A percentile compares a stretch with the other conserved stretches of the same genome.
phyloP scores from a whole-genome alignment of 2,113 vertebrate genomes.

The Paralichthys olivaceus region DNA sequence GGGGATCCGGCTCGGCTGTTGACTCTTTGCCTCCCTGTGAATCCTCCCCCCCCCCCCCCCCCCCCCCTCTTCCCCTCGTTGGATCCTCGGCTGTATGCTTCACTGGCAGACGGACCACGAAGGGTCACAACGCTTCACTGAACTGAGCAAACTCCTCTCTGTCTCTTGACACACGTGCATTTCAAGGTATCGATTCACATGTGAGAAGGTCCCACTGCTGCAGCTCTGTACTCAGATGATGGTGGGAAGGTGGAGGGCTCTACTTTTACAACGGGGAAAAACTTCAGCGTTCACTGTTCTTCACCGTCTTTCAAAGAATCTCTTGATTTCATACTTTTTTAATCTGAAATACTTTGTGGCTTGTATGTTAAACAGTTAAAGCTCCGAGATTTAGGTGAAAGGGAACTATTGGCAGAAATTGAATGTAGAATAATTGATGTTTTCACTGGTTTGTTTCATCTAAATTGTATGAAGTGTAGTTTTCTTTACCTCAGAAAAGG shows the following conservation, averaged over 20 bases:
- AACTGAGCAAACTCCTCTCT: conserved; percentile 75
- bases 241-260: neutral
- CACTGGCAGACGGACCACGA: conserved; percentile 66
- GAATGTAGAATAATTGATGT: no score
- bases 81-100: conserved; percentile 68
- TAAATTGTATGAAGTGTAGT: no score
- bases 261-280: neutral
- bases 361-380: no score
- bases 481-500: no score
- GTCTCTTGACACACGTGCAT: conserved; percentile 22
- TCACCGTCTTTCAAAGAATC: no score
- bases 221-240: conserved; percentile 27
- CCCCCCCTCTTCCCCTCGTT: conserved; percentile 29
- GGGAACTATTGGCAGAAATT: no score
- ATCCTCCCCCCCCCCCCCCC: conserved; percentile 47
- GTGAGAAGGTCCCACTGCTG: conserved; percentile 23
- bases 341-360: no score
- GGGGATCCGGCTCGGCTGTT: conserved; percentile 52
- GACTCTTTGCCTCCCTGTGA: conserved; percentile 48
- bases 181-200: conserved; percentile 40
- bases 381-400: no score
- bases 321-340: no score
- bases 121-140: conserved; percentile 79
- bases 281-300: neutral
- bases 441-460: no score